A percentile compares a stretch with the other conserved stretches of the same genome.
phyloP scores from a whole-genome alignment of 2,113 vertebrate species.

The Morone saxatilis region DNA sequence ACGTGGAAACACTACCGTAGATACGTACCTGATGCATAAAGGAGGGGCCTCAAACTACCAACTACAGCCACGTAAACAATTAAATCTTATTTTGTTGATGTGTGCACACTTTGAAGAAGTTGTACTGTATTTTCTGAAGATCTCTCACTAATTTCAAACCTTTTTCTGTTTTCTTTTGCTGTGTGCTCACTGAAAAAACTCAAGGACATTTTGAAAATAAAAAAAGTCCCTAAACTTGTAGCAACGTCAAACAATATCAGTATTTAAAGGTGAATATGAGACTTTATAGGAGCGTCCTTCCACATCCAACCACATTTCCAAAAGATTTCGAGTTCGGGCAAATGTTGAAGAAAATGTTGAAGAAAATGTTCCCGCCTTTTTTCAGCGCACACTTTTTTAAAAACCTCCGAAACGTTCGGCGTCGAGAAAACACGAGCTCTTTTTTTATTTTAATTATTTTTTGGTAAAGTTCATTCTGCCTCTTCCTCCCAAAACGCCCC shows the following conservation, averaged over 20 bases:
- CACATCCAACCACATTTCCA: neutral
- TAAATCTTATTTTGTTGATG: neutral
- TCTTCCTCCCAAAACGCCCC: neutral
- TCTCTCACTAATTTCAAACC: neutral
- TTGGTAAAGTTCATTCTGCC: conserved; percentile 86
- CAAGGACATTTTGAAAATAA: neutral
- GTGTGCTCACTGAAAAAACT: conserved; percentile 2
- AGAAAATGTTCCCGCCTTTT: neutral
- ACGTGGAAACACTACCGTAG: neutral
- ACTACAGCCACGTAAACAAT: conserved; percentile 11
- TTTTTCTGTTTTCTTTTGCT: neutral
- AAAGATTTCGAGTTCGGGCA: neutral
- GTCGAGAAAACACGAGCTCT: conserved; percentile 51
- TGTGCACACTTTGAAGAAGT: neutral
- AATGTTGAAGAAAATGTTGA: neutral
- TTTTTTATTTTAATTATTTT: conserved; percentile 14
- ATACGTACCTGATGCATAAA: neutral
- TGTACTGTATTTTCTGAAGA: conserved; percentile 12
- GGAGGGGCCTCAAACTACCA: neutral
- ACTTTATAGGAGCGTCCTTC: no score
- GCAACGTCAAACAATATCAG: neutral
- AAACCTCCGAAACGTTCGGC: conserved; percentile 21
- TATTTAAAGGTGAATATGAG: neutral
- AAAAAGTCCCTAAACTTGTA: neutral
- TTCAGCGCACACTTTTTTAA: neutral